Evolutionary conservation across 2,797 vertebrate species (phyloP).

Genomic region (Vultur gryphus): DNA sequence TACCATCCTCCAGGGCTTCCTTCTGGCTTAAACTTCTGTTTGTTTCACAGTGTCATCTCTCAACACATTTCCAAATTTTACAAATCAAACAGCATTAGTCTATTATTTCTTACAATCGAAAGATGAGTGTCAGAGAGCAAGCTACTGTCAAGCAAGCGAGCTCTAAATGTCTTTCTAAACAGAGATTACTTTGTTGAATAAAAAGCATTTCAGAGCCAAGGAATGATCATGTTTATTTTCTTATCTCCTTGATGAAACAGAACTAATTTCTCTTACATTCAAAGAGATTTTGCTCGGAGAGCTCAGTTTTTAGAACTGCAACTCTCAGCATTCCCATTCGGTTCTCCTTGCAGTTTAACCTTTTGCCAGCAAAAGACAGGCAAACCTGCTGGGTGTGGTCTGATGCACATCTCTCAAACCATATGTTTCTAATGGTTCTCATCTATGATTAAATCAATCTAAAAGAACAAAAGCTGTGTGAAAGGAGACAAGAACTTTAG

Average conservation of each 20-base stretch:
- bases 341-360: conserved; percentile 1
- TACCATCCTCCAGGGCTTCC: background rate
- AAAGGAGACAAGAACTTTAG: background rate
- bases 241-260: conserved; percentile 39
- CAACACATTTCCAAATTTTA: background rate
- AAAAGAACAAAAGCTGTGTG: background rate
- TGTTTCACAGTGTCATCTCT: background rate
- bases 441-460: background rate
- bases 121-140: background rate
- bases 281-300: background rate
- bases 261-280: conserved; percentile 22
- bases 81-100: background rate
- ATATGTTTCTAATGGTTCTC: background rate
- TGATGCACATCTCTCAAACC: background rate
- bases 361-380: conserved; percentile 7
- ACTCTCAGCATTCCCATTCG: background rate
- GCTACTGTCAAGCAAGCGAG: background rate
- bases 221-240: conserved; percentile 39
- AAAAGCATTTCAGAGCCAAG: conserved; percentile 43
- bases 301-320: background rate
- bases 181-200: conserved; percentile 23
- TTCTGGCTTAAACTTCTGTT: background rate
- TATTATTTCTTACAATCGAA: background rate
- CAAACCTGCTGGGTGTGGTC: background rate
- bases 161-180: background rate